Conservation (phyloP, 2,888 invertebrate genomes). For the Atrina japonica region DNA sequence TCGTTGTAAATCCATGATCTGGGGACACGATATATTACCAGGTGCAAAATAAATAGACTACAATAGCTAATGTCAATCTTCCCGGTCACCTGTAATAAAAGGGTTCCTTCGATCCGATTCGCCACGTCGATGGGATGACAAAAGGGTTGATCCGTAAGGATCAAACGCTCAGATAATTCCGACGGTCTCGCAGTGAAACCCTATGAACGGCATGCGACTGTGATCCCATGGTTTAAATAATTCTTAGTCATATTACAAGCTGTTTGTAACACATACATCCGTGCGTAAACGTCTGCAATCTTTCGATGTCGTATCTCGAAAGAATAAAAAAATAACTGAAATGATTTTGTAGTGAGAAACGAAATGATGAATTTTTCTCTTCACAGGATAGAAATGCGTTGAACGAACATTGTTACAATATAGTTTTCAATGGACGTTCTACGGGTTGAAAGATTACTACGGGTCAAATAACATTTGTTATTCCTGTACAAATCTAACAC, state of each 20-base stretch:
- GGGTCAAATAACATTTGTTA: constrained; percentile 1
- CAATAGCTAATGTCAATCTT: constrained; percentile 35
- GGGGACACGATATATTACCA: constrained; percentile 30
- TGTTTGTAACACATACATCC: too few relatives aligned
- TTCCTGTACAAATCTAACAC: constrained; percentile 30
- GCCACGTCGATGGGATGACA: constrained; percentile 28
- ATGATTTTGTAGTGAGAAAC: not conserved
- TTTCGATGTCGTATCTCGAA: too few relatives aligned
- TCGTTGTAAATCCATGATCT: constrained; percentile 14
- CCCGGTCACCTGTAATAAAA: constrained; percentile 34
- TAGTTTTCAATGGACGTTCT: too few relatives aligned
- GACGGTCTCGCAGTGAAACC: constrained; percentile 34
- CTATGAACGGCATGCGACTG: constrained; percentile 36
- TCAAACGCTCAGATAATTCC: constrained; percentile 41
- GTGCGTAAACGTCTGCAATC: too few relatives aligned
- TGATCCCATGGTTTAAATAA: constrained; percentile 33
- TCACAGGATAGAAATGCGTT: too few relatives aligned
- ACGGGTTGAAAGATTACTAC: not conserved
- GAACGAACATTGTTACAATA: too few relatives aligned
- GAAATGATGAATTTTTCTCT: not conserved
- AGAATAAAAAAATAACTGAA: too few relatives aligned
- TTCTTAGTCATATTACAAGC: constrained; percentile 34
- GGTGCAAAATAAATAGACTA: constrained; percentile 32
- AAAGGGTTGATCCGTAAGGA: constrained; percentile 34
- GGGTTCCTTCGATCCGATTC: constrained; percentile 39